These are phyloP conservation scores for Ctenicera cuprea DNA, from an alignment of 2,888 invertebrate species.

Conservation along the genomic window DNA sequence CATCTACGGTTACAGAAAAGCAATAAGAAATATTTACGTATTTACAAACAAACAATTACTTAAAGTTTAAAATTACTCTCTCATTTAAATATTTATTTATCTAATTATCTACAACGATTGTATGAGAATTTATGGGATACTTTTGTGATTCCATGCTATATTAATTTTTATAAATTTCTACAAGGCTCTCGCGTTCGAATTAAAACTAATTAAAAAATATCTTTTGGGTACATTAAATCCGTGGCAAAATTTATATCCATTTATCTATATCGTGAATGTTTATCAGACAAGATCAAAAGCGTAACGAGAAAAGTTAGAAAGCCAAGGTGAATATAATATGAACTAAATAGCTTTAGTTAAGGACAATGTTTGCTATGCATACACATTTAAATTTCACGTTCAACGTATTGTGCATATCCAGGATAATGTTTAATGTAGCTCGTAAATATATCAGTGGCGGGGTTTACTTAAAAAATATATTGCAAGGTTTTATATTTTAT, in stretches of 20 bases:
- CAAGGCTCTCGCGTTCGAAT: too few relatives aligned
- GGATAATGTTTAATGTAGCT: too few relatives aligned
- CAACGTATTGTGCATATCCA: too few relatives aligned
- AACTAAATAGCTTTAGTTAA: conserved; percentile 16
- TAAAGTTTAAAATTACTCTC: background rate
- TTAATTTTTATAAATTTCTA: too few relatives aligned
- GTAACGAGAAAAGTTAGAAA: conserved; percentile 23
- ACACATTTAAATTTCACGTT: background rate
- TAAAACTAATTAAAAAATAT: too few relatives aligned
- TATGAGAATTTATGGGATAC: background rate
- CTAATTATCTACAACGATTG: background rate
- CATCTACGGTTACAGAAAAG: conserved; percentile 9
- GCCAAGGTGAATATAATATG: conserved; percentile 29
- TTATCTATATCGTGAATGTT: background rate
- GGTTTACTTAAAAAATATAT: too few relatives aligned
- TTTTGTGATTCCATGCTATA: too few relatives aligned
- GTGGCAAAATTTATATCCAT: too few relatives aligned
- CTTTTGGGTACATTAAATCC: too few relatives aligned
- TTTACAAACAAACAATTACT: background rate
- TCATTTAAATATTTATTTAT: background rate
- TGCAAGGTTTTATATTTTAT: too few relatives aligned
- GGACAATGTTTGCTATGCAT: conserved; percentile 4
- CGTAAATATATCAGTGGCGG: too few relatives aligned
- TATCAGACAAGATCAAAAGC: background rate
- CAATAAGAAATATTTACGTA: conserved; percentile 12